Percentiles rank a stretch among this genome's conserved stretches.
Evolutionary conservation across 2,113 vertebrate species (phyloP).

Genomic region (Delphinus delphis): DNA sequence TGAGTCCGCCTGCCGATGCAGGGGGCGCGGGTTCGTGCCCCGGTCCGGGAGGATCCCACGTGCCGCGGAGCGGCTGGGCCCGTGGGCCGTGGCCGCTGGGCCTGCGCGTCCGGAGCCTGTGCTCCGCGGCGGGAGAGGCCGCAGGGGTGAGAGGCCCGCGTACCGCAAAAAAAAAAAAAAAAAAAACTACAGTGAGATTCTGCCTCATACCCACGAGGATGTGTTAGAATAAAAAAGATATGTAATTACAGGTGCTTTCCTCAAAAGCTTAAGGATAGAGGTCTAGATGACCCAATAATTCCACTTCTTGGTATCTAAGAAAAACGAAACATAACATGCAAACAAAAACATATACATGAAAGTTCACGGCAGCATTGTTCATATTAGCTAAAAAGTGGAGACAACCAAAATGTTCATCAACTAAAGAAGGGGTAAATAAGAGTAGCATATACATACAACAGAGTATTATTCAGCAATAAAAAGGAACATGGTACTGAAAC

Average conservation of each 20-base stretch:
- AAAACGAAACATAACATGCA: not conserved
- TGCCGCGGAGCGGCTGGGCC: no score
- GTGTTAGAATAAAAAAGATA: not conserved
- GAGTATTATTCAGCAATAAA: not conserved
- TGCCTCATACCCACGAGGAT: not conserved
- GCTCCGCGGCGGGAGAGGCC: no score
- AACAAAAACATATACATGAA: not conserved
- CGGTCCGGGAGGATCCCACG: no score
- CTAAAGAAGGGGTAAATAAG: not conserved
- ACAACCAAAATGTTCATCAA: not conserved
- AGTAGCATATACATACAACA: no score
- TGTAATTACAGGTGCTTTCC: not conserved
- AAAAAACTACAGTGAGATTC: not conserved
- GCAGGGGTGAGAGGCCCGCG: no score
- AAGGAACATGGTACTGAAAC: not conserved
- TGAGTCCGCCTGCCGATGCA: no score
- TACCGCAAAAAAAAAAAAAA: no score
- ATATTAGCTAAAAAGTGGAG: not conserved
- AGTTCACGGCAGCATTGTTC: not conserved
- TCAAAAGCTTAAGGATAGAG: not conserved
- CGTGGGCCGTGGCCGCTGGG: no score
- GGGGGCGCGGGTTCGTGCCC: no score
- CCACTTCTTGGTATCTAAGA: not conserved
- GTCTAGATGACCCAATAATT: not conserved
- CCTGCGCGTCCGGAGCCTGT: no score